Base-by-base conservation (phyloP, 2,888 invertebrate species). In the Desoria tigrina region DNA sequence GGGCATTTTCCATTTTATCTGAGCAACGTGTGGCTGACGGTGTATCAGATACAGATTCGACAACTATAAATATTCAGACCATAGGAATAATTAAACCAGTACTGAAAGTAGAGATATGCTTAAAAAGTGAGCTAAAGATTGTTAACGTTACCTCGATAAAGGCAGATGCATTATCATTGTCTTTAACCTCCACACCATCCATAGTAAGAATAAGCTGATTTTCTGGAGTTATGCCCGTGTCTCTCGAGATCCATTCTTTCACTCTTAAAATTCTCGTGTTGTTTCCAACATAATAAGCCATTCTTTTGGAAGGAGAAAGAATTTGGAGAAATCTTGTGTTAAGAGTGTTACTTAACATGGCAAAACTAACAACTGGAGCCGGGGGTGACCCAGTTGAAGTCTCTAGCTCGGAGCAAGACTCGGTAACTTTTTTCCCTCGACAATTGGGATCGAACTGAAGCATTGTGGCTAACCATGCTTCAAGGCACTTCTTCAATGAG, bases 391-490 rank as follows among this genome's bases (percentile, higher is more conserved):
- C 23, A 4, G 49, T n/a, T 28, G 24, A 23, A 51, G 51, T 21
- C 45, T 21, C 21, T 6, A 16, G 6, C 6, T 45, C 45, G n/a
- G 16, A 9, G 4, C 9, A 32, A 32, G 6, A 32, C 4, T 56
- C 63, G 2, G 45, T 65, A 42, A 27, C 62, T 37, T 72, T 72
- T 42, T 69, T 74, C 2, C 74, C 76, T 7, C 76, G 56, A 37
- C 64, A 53, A 37, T 23, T 57, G 1, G 74, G 72, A 42, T 76
- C 74, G 1, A 73, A 60, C 57, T 76, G 73, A 14, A 76, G 65
- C 73, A 76, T 74, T 51, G 72, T 73, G 6, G 62, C 64, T 2
- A 76, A 56, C 76, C 76, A 76, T 14, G 69, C 61, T 42, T 69
- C 74, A 9, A 74, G 32, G 42, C 74, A 74, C 27, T 72, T 71